Evolutionary conservation across 1,140 invertebrate genomes (phyloP).

Genomic region (Drosophila eugracilis): DNA sequence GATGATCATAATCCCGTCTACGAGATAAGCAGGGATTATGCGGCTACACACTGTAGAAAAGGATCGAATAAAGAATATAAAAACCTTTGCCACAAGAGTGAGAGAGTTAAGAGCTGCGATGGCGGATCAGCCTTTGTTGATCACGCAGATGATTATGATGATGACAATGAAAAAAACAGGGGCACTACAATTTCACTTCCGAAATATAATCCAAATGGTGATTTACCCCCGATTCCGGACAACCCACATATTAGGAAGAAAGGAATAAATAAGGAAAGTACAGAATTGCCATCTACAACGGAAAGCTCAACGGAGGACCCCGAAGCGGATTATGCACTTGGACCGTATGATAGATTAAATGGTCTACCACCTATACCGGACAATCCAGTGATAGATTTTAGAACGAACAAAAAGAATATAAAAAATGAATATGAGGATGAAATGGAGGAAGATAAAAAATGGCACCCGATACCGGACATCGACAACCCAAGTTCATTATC

Average conservation of each 20-base stretch:
- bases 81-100: slow-evolving; percentile 1
- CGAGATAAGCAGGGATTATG: background rate
- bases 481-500: background rate
- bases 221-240: background rate
- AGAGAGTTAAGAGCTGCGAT: background rate
- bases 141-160: background rate
- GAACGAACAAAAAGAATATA: too few species aligned
- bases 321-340: too few species aligned
- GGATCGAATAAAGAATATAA: background rate
- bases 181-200: background rate
- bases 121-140: background rate
- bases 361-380: too few species aligned
- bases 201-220: background rate
- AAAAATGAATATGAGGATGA: too few species aligned
- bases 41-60: background rate
- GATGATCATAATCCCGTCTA: slow-evolving; percentile 11
- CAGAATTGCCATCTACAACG: too few species aligned
- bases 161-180: background rate
- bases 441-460: too few species aligned
- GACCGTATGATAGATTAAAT: too few species aligned
- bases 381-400: too few species aligned
- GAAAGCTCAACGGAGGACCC: too few species aligned
- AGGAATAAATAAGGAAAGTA: too few species aligned
- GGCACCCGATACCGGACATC: too few species aligned
- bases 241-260: background rate